Evolutionary conservation across 2,797 vertebrate genomes (phyloP).

Genomic region (Apogon talboti): DNA sequence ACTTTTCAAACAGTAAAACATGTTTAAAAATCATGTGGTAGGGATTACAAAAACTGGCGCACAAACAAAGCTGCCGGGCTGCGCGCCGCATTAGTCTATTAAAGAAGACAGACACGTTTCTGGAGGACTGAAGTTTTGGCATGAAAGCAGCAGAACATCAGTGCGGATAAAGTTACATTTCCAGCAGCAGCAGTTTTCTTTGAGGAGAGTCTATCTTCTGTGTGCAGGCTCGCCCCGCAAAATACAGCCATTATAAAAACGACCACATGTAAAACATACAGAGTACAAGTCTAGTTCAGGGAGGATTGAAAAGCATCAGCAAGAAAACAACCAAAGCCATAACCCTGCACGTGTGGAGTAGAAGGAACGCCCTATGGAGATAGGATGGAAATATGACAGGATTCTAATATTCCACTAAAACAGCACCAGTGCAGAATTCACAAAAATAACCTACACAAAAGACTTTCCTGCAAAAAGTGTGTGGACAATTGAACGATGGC

Average conservation of each 20-base stretch:
- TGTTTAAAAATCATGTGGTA: conserved; percentile 22
- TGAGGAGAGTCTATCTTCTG: conserved; percentile 10
- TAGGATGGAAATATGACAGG: too few species aligned
- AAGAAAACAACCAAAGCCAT: too few species aligned
- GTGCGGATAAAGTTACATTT: not conserved
- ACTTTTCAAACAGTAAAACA: conserved; percentile 18
- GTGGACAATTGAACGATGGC: too few species aligned
- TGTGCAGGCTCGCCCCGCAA: not conserved
- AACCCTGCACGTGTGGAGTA: too few species aligned
- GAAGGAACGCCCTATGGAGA: too few species aligned
- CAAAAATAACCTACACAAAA: too few species aligned
- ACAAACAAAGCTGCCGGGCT: not conserved
- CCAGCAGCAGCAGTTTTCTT: not conserved
- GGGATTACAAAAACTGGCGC: conserved; percentile 10
- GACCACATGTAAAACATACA: not conserved
- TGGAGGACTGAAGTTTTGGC: not conserved
- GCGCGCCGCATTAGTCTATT: not conserved
- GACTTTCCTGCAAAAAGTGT: too few species aligned
- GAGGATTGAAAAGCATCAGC: not conserved
- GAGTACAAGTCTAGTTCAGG: not conserved
- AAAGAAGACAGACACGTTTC: conserved; percentile 4
- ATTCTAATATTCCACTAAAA: too few species aligned
- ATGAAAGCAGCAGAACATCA: not conserved
- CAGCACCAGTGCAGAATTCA: too few species aligned
- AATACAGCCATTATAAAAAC: not conserved